These are phyloP conservation scores for Prorops nasuta DNA, from an alignment of 1,140 invertebrate species.

Conservation along the genomic window DNA sequence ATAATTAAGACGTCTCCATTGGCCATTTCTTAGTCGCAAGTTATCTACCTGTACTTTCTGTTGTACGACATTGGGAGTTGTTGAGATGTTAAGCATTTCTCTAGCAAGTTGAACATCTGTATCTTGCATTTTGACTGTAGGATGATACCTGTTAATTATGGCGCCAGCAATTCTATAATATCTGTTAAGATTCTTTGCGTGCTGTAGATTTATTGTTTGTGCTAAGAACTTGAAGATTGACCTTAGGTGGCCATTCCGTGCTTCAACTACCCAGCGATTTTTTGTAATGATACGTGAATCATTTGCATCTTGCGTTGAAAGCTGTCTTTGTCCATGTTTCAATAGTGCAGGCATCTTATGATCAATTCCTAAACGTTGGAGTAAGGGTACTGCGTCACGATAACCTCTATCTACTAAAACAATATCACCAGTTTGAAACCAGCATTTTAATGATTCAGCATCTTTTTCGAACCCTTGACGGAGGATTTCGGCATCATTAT, in stretches of 20 bases:
- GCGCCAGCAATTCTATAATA: constrained; percentile 13
- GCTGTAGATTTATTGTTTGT: constrained; percentile 5
- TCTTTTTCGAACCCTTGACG: neutral
- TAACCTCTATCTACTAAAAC: neutral
- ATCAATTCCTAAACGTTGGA: constrained; percentile 9
- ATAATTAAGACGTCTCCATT: constrained; percentile 1
- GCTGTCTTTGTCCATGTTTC: neutral
- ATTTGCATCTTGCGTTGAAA: neutral
- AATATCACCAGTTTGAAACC: constrained; percentile 15
- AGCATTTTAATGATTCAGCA: neutral
- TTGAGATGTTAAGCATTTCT: constrained; percentile 7
- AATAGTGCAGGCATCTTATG: constrained; percentile 12
- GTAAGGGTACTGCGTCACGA: constrained; percentile 2
- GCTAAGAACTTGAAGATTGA: constrained; percentile 15
- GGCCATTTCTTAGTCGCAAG: constrained; percentile 6
- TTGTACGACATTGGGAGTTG: constrained; percentile 6
- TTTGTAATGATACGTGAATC: constrained; percentile 12
- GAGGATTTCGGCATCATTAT: constrained; percentile 15
- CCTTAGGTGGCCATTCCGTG: constrained; percentile 13
- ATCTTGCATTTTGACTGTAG: constrained; percentile 7
- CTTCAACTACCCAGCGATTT: constrained; percentile 17
- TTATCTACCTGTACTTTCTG: constrained; percentile 13
- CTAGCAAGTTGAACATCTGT: constrained; percentile 6
- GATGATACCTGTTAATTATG: constrained; percentile 12
- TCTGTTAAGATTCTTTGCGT: constrained; percentile 2